Base-by-base conservation (phyloP, 1,140 invertebrate species). In the Armadillidium nasatum region DNA sequence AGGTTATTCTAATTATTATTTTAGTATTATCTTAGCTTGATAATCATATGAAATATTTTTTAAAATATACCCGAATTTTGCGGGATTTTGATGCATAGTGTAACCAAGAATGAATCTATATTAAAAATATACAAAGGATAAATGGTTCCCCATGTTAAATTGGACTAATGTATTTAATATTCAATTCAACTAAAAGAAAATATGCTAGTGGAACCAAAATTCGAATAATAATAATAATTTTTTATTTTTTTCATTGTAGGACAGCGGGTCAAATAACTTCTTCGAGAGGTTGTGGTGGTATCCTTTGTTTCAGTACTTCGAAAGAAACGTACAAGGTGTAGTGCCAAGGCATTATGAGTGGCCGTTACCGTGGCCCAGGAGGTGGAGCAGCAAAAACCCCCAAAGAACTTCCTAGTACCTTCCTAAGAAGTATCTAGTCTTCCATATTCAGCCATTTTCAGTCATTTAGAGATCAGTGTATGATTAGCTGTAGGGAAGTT, bases 271-370 rank as follows among this genome's bases (percentile, higher is more conserved):
- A 77, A 88, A 88, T 83, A 92, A 92, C 84, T 91, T 89, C 86
- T 86, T 93, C 78, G 87, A 89, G 75, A 88, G 91, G 72, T 87
- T 92, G 79, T 94, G 93, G 93, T 95, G 93, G 93, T 95, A 90
- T 85, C 87, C 87, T 79, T 83, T 92, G 79, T 94, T 95, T 84
- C 87, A 87, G 82, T 94, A 94, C 87, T 93, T 95, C 85, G 93
- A 95, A 85, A 88, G 89, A 77, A 94, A 94, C 85, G 91, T 94
- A 23, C 89, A 88, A 77, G 92, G 89, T 60, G 76, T 89, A 89
- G 73, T 95, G 75, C 93, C 93, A 74, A 87, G 90, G 78, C 90
- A 92, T 82, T 94, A 92, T 85, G 90, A 94, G 84, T 94, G 92
- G 91, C 93, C 93, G 80, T 87, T 94, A 79, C 91, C 92, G 11